Percentiles rank a stretch among this genome's conserved stretches.
Conservation (phyloP, 2,888 invertebrate genomes). For the Choreutis nemorana region DNA sequence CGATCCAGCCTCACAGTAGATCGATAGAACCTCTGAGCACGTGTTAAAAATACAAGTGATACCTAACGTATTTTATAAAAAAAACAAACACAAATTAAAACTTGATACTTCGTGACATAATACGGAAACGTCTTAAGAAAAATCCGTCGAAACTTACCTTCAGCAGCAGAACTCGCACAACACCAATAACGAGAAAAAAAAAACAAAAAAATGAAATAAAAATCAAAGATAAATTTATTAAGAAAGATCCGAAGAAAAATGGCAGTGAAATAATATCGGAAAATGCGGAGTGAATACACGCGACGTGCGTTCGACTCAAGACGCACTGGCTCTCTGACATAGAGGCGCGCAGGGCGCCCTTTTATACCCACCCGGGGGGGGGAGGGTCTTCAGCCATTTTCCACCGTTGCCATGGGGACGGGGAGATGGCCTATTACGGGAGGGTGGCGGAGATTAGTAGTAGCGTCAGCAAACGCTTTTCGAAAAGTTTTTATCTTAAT, state of each 20-base stretch:
- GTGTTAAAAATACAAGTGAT: conserved; percentile 22
- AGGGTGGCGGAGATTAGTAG: conserved; percentile 62
- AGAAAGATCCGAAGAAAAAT: conserved; percentile 12
- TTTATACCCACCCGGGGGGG: conserved; percentile 42
- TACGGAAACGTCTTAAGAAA: no score
- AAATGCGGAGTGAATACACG: conserved; percentile 19
- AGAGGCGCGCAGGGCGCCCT: conserved; percentile 27
- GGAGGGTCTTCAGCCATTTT: conserved; percentile 53
- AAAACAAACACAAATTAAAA: no score
- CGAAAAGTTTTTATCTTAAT: no score
- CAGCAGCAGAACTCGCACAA: conserved; percentile 27
- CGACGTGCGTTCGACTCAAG: conserved; percentile 26
- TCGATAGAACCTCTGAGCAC: no score
- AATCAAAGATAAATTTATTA: conserved; percentile 21
- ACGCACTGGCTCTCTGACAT: conserved; percentile 52
- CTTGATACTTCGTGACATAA: no score
- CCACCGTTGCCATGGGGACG: conserved; percentile 47
- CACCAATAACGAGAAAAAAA: conserved; percentile 19
- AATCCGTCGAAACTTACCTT: conserved; percentile 52
- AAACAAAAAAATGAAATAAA: conserved; percentile 15
- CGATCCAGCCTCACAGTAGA: no score
- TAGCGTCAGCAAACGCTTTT: conserved; percentile 39
- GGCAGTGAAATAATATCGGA: conserved; percentile 7
- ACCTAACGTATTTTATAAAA: no score
- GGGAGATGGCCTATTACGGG: conserved; percentile 65